phyloP scores from a whole-genome alignment of 2,113 vertebrate species.

The Noctilio leporinus region DNA sequence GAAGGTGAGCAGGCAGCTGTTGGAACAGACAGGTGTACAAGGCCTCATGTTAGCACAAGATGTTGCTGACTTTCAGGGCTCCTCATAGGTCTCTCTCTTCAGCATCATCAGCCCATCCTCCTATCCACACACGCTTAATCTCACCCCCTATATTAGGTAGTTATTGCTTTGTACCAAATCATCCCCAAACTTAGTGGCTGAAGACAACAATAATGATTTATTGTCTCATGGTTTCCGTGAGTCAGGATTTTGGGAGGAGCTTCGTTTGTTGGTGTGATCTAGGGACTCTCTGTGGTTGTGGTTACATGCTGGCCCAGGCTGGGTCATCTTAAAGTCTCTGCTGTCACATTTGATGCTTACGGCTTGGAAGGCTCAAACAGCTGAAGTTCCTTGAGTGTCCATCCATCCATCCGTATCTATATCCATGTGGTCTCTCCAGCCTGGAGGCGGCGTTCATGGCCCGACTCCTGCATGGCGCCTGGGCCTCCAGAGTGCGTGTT shows the following conservation, averaged over 20 bases:
- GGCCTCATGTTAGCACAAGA: neutral
- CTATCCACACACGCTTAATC: neutral
- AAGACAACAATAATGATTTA: neutral
- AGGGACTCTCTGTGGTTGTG: neutral
- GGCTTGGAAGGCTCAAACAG: neutral
- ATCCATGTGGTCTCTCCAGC: neutral
- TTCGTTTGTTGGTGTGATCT: neutral
- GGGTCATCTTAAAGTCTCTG: neutral
- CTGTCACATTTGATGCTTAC: neutral
- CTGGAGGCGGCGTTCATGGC: neutral
- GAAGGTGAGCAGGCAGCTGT: neutral
- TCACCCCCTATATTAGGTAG: neutral
- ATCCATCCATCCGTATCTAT: neutral
- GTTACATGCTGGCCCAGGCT: neutral
- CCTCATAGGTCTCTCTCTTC: neutral
- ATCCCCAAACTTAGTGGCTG: neutral
- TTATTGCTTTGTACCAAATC: neutral
- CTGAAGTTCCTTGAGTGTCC: neutral
- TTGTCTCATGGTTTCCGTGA: neutral
- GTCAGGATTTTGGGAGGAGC: neutral
- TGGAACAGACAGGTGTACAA: neutral
- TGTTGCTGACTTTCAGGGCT: neutral
- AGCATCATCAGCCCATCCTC: neutral
- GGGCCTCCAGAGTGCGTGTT: neutral
- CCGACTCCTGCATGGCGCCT: neutral